These are phyloP conservation scores for Symphodus melops DNA, from an alignment of 2,113 vertebrate genomes.

Conservation along the genomic window DNA sequence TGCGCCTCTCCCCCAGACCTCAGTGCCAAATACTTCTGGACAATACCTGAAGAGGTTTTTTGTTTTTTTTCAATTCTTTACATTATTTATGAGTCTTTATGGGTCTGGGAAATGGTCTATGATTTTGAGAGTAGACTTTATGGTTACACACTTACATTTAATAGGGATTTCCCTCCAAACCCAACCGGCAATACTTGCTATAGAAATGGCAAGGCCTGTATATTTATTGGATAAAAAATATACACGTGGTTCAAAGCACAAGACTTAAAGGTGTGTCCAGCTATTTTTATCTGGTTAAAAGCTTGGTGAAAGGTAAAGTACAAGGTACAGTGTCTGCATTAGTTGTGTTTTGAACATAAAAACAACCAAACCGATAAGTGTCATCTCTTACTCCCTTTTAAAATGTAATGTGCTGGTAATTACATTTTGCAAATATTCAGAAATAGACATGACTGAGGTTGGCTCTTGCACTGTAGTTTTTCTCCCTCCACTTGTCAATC, in stretches of 20 bases:
- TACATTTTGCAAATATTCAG: not conserved
- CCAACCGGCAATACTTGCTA: not conserved
- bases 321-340: too few species aligned
- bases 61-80: too few species aligned
- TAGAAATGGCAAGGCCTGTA: not conserved
- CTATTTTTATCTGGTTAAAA: too few species aligned
- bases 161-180: not conserved
- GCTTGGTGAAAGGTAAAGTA: too few species aligned
- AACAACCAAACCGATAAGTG: too few species aligned
- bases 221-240: too few species aligned
- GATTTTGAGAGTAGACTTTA: not conserved
- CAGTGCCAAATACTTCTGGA: constrained; percentile 95
- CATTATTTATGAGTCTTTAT: too few species aligned
- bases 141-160: not conserved
- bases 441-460: not conserved
- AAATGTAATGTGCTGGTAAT: too few species aligned
- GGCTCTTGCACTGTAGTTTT: not conserved
- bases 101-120: not conserved
- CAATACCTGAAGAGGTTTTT: constrained; percentile 89
- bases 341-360: too few species aligned
- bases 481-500: not conserved
- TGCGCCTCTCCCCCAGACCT: constrained; percentile 92
- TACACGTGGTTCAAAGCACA: too few species aligned
- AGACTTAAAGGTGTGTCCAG: too few species aligned
- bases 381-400: too few species aligned